Evolutionary conservation across 2,113 vertebrate genomes (phyloP).

Genomic region (Callipepla squamata): DNA sequence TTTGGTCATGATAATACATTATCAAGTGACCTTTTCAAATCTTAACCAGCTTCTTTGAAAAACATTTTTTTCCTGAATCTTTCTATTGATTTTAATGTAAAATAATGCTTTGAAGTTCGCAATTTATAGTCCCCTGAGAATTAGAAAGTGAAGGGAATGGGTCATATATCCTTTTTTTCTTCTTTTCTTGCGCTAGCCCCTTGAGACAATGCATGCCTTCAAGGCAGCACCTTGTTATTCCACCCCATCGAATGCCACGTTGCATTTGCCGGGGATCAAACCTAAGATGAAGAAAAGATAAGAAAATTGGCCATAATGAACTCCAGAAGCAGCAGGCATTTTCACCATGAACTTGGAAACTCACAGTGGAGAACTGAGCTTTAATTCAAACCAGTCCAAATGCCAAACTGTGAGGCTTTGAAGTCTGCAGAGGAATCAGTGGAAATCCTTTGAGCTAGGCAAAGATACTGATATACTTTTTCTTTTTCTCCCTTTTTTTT

Average conservation of each 20-base stretch:
- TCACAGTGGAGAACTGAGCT: constrained; percentile 81
- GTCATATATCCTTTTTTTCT: constrained; percentile 65
- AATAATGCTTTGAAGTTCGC: constrained; percentile 77
- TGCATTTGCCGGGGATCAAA: constrained; percentile 90
- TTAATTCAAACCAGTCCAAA: constrained; percentile 91
- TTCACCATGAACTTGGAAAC: constrained; percentile 88
- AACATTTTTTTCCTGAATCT: constrained; percentile 33
- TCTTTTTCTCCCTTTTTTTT: not conserved
- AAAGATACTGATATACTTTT: constrained; percentile 9
- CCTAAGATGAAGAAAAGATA: constrained; percentile 89
- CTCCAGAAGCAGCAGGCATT: constrained; percentile 88
- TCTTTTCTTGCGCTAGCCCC: constrained; percentile 33
- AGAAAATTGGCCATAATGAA: constrained; percentile 95
- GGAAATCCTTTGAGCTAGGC: constrained; percentile 78
- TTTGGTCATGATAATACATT: constrained; percentile 29
- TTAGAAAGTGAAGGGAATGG: constrained; percentile 68
- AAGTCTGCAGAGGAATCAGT: constrained; percentile 82
- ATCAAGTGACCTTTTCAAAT: constrained; percentile 50
- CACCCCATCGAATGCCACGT: constrained; percentile 83
- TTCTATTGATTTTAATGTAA: constrained; percentile 75
- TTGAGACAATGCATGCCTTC: constrained; percentile 76
- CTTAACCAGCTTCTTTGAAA: constrained; percentile 63
- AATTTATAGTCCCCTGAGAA: constrained; percentile 73
- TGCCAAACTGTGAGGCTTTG: constrained; percentile 89
- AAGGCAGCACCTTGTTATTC: constrained; percentile 84